Evolutionary conservation across 2,888 invertebrate species (phyloP).

Genomic region (Aethes cnicana): DNA sequence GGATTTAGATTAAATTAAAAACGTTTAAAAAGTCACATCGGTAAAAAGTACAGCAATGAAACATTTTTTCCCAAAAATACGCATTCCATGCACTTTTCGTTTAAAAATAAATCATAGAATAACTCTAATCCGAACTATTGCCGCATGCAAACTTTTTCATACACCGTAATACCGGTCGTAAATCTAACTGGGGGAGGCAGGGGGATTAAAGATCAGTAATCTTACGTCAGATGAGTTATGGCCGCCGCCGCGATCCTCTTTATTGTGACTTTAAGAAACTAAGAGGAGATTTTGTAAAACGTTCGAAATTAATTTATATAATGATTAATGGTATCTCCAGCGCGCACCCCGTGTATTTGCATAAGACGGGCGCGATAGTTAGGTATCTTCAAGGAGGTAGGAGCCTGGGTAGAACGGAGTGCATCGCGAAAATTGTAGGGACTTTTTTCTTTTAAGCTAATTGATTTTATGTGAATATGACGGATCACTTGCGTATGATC

Average conservation of each 20-base stretch:
- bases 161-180: conserved; percentile 85
- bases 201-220: conserved; percentile 90
- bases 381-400: too few relatives aligned
- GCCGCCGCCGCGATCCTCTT: conserved; percentile 76
- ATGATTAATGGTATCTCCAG: conserved; percentile 77
- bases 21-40: too few relatives aligned
- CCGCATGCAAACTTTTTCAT: conserved; percentile 71
- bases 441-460: too few relatives aligned
- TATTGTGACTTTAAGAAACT: conserved; percentile 83
- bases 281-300: conserved; percentile 80
- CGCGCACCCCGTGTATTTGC: conserved; percentile 69
- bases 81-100: conserved; percentile 1
- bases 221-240: conserved; percentile 88
- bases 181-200: conserved; percentile 87
- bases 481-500: too few relatives aligned
- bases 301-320: conserved; percentile 82
- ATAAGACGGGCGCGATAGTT: conserved; percentile 58
- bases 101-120: conserved; percentile 31
- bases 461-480: too few relatives aligned
- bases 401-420: too few relatives aligned
- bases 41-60: too few relatives aligned
- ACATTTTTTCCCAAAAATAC: too few relatives aligned
- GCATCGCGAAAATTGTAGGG: too few relatives aligned
- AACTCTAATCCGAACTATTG: conserved; percentile 37
- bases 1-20: too few relatives aligned